These are phyloP conservation scores for Erinaceus europaeus DNA, from an alignment of 2,113 vertebrate genomes.

Conservation along the genomic window DNA sequence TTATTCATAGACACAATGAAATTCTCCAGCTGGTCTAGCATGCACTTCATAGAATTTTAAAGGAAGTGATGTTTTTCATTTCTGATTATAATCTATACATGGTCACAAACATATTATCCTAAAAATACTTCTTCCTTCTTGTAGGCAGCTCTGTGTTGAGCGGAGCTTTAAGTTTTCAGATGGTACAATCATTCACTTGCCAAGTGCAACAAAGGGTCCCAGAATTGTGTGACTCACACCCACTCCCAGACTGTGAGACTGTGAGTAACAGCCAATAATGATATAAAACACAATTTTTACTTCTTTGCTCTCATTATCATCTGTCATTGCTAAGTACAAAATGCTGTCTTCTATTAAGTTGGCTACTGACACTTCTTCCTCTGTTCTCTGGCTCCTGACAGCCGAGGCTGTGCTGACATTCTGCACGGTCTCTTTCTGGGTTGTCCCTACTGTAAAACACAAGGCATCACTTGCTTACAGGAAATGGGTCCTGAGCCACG, in stretches of 20 bases:
- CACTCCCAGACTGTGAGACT: neutral
- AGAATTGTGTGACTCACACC: neutral
- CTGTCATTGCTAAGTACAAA: conserved; percentile 32
- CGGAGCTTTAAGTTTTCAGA: neutral
- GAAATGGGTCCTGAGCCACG: neutral
- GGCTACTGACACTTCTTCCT: conserved; percentile 18
- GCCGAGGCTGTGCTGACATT: neutral
- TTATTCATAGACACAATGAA: neutral
- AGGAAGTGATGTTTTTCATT: neutral
- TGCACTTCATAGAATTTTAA: neutral
- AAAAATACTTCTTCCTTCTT: neutral
- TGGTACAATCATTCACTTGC: conserved; percentile 39
- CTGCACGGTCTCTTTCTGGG: neutral
- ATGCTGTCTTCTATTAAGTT: neutral
- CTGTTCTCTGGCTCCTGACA: conserved; percentile 13
- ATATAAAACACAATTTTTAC: conserved; percentile 1
- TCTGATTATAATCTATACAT: neutral
- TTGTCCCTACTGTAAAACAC: neutral
- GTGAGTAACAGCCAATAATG: neutral
- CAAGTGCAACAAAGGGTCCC: neutral
- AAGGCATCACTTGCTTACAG: neutral
- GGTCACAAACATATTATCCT: neutral
- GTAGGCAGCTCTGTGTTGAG: neutral
- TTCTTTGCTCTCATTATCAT: conserved; percentile 43
- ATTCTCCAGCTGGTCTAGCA: neutral